phyloP scores from a whole-genome alignment of 1,140 invertebrate genomes.

The Pseudomyrmex concolor region DNA sequence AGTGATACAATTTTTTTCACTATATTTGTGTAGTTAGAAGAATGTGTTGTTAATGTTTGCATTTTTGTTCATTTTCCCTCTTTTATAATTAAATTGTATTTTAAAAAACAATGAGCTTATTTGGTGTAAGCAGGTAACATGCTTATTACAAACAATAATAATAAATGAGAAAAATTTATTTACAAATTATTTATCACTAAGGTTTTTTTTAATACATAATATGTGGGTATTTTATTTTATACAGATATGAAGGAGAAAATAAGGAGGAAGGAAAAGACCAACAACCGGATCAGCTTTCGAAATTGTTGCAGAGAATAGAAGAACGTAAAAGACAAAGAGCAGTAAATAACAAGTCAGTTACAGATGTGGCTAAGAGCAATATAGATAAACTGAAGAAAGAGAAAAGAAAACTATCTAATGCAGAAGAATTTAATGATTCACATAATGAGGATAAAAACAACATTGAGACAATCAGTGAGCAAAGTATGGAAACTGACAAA shows the following conservation, averaged over 20 bases:
- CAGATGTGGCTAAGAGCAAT: slow-evolving; percentile 20
- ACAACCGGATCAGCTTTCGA: slow-evolving; percentile 86
- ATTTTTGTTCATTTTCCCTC: neutral
- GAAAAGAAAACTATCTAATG: slow-evolving; percentile 8
- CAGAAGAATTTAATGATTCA: neutral
- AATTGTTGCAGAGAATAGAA: slow-evolving; percentile 86
- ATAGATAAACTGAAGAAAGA: slow-evolving; percentile 26
- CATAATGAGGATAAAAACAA: neutral
- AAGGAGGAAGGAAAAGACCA: slow-evolving; percentile 80
- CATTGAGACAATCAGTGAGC: slow-evolving; percentile 10
- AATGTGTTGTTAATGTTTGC: neutral
- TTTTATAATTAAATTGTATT: neutral
- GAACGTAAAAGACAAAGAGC: slow-evolving; percentile 83
- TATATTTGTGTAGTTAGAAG: too few species aligned
- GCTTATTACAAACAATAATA: neutral
- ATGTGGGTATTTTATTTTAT: slow-evolving; percentile 12
- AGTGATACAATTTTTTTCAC: too few species aligned
- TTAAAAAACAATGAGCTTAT: slow-evolving; percentile 83
- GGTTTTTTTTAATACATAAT: too few species aligned
- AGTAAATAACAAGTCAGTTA: slow-evolving; percentile 21
- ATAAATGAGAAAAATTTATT: neutral
- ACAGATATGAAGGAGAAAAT: slow-evolving; percentile 84
- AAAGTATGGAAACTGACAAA: neutral
- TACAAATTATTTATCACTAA: neutral
- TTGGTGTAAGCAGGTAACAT: slow-evolving; percentile 84